Base-by-base conservation (phyloP, 2,888 invertebrate genomes). In the Ornithoptera alexandrae region DNA sequence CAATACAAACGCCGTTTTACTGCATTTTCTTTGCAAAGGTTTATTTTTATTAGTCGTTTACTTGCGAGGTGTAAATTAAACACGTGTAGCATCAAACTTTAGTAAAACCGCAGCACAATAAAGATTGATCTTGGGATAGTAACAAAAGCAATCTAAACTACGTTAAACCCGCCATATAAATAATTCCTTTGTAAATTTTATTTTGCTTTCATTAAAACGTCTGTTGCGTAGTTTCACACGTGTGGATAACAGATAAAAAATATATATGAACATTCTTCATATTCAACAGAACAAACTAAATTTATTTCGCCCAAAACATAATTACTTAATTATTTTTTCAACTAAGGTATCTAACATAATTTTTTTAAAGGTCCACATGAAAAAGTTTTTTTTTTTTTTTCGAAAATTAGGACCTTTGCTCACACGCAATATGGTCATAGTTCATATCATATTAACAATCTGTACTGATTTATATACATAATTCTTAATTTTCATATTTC, bases 11-110 rank as follows among this genome's bases (percentile, higher is more conserved):
- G 22, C 50, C 46, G 6, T 12, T 68, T 68, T 68, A 60, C 53
- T n/a, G 8, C 50, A 30, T 53, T 58, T 18, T 57, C 53, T 56
- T n/a, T 56, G 8, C 62, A 17, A n/a, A 30, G 59, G 62, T 60
- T 59, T 24, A 68, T 12, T 64, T 68, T 68, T 68, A 68, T 68
- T 68, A 42, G 68, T 64, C 64, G 68, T 68, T 59, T 58, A 50
- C 24, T 18, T 58, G 53, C 53, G 57, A 57, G 30, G 42, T 36
- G 39, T 53, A 64, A 68, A 68, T 64, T 60, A 68, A 64, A 68
- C 60, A 56, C 53, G 59, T 59, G 64, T 64, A 53, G 53, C 68
- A 60, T 64, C 60, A 64, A 68, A 68, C 20, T 59, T 12, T 67
- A 36, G 60, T 61, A 61, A 67, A 42, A 30, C 50, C 59, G 36